Base-by-base conservation (phyloP, 2,888 invertebrate species). In the Odontothrips loti region DNA sequence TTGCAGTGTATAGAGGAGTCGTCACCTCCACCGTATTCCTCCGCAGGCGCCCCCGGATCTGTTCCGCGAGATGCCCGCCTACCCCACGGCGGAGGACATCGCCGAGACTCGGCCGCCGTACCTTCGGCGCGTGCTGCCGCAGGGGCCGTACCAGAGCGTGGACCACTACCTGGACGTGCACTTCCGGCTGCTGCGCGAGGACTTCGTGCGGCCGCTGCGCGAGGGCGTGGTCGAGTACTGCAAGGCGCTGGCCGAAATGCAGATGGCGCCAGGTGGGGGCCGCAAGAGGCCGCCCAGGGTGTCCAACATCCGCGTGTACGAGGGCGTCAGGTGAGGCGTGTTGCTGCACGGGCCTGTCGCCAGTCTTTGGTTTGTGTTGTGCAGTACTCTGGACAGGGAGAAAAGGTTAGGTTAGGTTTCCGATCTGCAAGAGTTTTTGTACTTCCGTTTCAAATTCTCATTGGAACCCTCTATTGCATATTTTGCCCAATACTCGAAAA, bases 171-270 rank as follows among this genome's bases (percentile, higher is more conserved):
- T 1, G 15, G 11, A 17, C 51, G 11, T n/a, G n/a, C n/a, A n/a
- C n/a, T n/a, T n/a, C n/a, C n/a, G n/a, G n/a, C n/a, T n/a, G n/a
- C n/a, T n/a, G 51, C 51, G 51, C 8, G 51, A 51, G 51, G 51
- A 51, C 68, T 68, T 68, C 68, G 68, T 68, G n/a, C 68, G 23
- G 20, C 68, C 68, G 68, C 23, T 68, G 68, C 68, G 68, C 9
- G n/a, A 68, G 68, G 68, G 68, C 68, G 11, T 20, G n/a, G 68
- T 23, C n/a, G 68, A 68, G 68, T 68, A 68, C 68, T 68, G 68
- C 68, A 20, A 68, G 68, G 6, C 4, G 23, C 20, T 51, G 51
- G 51, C 51, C 2, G 51, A 51, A 17, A 51, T 51, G 51, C 3
- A 51, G 51, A 1, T 17, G 2, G 51, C n/a, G n/a, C 15, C 51